Conservation (phyloP, 1,140 invertebrate species). For the Drosophila ogumai region DNA sequence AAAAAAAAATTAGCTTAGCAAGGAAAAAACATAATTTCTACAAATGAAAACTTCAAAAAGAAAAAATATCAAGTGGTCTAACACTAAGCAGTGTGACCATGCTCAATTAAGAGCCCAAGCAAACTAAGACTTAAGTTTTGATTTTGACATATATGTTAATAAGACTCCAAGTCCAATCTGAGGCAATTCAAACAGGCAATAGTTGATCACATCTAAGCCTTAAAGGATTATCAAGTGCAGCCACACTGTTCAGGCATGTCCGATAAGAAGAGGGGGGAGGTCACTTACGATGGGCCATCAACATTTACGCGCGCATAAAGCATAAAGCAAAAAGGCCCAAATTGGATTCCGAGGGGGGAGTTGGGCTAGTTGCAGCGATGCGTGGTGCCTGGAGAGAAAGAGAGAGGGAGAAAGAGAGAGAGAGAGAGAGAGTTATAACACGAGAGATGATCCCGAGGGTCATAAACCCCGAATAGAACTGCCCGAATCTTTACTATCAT, state of each 20-base stretch:
- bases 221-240: slow-evolving; percentile 2
- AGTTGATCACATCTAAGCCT: neutral
- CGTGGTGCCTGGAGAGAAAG: neutral
- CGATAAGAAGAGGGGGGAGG: neutral
- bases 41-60: too few species aligned
- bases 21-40: too few species aligned
- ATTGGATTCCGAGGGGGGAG: slow-evolving; percentile 21
- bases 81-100: too few species aligned
- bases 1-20: too few species aligned
- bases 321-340: slow-evolving; percentile 17
- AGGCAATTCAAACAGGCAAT: neutral
- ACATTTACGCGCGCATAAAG: slow-evolving; percentile 40
- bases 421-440: slow-evolving; percentile 2
- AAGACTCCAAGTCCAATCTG: neutral
- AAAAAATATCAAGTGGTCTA: too few species aligned
- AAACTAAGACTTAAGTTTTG: too few species aligned
- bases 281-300: slow-evolving; percentile 19
- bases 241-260: neutral
- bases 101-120: too few species aligned
- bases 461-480: slow-evolving; percentile 57
- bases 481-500: slow-evolving; percentile 46
- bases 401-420: neutral
- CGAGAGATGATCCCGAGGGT: slow-evolving; percentile 28
- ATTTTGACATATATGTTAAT: too few species aligned
- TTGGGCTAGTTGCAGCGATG: slow-evolving; percentile 1